These are phyloP conservation scores for Laodelphax striatellus DNA, from an alignment of 1,140 invertebrate genomes.

Conservation along the genomic window DNA sequence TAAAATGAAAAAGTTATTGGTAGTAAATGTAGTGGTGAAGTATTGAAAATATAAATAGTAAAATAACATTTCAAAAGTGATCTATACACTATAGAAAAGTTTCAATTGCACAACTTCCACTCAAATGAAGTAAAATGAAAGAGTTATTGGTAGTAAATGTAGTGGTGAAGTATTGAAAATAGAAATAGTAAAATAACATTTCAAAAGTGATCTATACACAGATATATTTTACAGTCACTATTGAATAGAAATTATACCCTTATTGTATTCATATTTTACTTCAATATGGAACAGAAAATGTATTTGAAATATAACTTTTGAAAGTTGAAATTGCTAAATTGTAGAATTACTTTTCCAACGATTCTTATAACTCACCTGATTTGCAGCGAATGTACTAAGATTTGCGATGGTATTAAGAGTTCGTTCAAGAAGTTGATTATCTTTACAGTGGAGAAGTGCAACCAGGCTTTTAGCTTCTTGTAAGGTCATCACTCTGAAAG, in stretches of 20 bases:
- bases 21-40: background rate
- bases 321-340: too few species aligned
- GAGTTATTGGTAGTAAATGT: background rate
- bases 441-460: slow-evolving; percentile 36
- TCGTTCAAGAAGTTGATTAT: slow-evolving; percentile 37
- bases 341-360: too few species aligned
- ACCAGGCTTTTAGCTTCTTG: slow-evolving; percentile 42
- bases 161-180: background rate
- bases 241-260: background rate
- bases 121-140: too few species aligned
- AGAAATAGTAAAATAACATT: background rate
- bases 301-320: too few species aligned
- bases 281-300: too few species aligned
- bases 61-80: background rate
- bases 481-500: slow-evolving; percentile 31
- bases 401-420: slow-evolving; percentile 40
- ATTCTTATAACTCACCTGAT: slow-evolving; percentile 32
- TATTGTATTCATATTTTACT: too few species aligned
- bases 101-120: too few species aligned
- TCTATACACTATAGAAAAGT: too few species aligned
- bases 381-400: slow-evolving; percentile 41
- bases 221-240: background rate
- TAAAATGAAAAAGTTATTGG: too few species aligned
- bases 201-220: background rate
- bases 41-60: background rate